phyloP scores from a whole-genome alignment of 92 coral and sea anemone genomes.

The Actinernus sp. region DNA sequence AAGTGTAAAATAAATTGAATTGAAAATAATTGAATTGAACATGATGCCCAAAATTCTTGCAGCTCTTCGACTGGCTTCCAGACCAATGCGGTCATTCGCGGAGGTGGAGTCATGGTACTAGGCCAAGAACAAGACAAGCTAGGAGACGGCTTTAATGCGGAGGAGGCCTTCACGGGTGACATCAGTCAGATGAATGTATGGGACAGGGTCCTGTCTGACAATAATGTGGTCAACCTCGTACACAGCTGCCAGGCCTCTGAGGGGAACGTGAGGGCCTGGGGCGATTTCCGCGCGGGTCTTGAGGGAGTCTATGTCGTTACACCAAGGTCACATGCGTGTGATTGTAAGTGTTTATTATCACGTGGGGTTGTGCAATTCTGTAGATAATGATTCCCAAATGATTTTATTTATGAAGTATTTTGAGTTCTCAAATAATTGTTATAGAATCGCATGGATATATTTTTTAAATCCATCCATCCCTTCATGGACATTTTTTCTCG shows the following conservation, averaged over 20 bases:
- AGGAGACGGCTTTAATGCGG: slow-evolving; percentile 93
- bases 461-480: too few relatives aligned
- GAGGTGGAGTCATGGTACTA: slow-evolving; percentile 95
- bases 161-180: slow-evolving; percentile 94
- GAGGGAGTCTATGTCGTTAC: slow-evolving; percentile 75
- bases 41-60: too few relatives aligned
- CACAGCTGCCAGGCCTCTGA: slow-evolving; percentile 78
- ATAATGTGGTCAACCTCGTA: slow-evolving; percentile 81
- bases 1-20: too few relatives aligned
- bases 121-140: slow-evolving; percentile 97
- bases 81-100: slow-evolving; percentile 79
- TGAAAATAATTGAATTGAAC: too few relatives aligned
- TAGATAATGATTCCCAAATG: too few relatives aligned
- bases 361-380: too few relatives aligned
- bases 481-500: too few relatives aligned
- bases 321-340: slow-evolving; percentile 78
- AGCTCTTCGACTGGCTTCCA: slow-evolving; percentile 76
- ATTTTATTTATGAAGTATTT: too few relatives aligned
- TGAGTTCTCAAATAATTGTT: too few relatives aligned
- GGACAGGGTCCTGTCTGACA: slow-evolving; percentile 74
- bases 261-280: slow-evolving; percentile 93
- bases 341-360: slow-evolving; percentile 94
- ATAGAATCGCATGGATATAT: too few relatives aligned
- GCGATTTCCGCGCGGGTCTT: slow-evolving; percentile 77
- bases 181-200: slow-evolving; percentile 92